Conservation (phyloP, 2,888 invertebrate genomes). For the Bellardia bayeri region DNA sequence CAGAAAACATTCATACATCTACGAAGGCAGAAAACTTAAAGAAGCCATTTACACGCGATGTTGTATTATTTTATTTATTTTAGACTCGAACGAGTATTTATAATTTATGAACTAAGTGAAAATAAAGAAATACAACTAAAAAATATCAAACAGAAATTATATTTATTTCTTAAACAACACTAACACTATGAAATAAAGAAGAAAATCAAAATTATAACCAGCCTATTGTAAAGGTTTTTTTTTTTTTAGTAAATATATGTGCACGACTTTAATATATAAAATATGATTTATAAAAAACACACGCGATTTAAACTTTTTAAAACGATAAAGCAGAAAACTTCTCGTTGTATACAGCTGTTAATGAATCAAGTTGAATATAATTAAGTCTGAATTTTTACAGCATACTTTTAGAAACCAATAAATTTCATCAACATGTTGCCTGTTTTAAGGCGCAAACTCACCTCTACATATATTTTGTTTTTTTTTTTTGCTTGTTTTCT, state of each 20-base stretch:
- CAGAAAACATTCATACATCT: constrained; percentile 21
- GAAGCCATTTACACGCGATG: constrained; percentile 72
- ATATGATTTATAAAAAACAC: constrained; percentile 38
- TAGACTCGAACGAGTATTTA: constrained; percentile 36
- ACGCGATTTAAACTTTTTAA: constrained; percentile 48
- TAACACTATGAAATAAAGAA: constrained; percentile 31
- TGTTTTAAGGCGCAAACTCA: constrained; percentile 60
- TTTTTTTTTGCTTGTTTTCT: neutral
- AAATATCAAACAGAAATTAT: constrained; percentile 62
- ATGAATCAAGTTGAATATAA: no score
- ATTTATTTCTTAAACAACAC: constrained; percentile 32
- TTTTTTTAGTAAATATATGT: neutral
- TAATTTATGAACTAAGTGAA: constrained; percentile 43
- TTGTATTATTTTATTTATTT: constrained; percentile 47
- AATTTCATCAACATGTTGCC: constrained; percentile 40
- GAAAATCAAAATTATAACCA: constrained; percentile 15
- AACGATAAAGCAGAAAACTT: neutral
- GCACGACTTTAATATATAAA: neutral
- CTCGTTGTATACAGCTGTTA: neutral
- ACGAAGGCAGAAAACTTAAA: constrained; percentile 41
- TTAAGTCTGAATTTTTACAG: constrained; percentile 51
- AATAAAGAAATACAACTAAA: constrained; percentile 40
- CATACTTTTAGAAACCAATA: constrained; percentile 40
- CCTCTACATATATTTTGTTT: constrained; percentile 7
- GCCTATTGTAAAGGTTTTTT: constrained; percentile 19